These are phyloP conservation scores for Heliconius charithonia DNA, from an alignment of 2,888 invertebrate species.

Conservation along the genomic window DNA sequence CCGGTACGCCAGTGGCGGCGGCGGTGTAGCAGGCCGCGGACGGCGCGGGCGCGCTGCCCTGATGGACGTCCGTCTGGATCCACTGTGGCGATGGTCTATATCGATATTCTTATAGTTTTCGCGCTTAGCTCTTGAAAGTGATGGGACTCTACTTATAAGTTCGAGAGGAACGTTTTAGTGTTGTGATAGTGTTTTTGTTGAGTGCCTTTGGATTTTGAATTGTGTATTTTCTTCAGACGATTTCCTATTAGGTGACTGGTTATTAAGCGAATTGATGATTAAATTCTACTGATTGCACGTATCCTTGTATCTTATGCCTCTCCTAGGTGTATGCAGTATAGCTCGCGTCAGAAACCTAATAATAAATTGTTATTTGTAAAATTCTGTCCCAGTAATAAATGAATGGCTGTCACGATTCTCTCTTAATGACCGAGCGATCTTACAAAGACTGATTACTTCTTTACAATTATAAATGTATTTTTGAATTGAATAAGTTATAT, in stretches of 20 bases:
- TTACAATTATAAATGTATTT: constrained; percentile 33
- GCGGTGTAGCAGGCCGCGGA: constrained; percentile 80
- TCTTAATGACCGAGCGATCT: constrained; percentile 44
- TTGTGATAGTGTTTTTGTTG: constrained; percentile 29
- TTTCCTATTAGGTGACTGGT: not conserved
- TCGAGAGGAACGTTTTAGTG: constrained; percentile 29
- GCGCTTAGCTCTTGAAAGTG: constrained; percentile 18
- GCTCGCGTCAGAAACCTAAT: constrained; percentile 61
- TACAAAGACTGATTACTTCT: constrained; percentile 51
- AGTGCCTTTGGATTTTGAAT: constrained; percentile 1
- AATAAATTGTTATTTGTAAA: constrained; percentile 63
- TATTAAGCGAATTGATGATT: not conserved
- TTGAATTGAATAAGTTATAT: constrained; percentile 50
- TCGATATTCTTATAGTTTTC: constrained; percentile 43
- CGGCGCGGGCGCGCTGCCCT: constrained; percentile 82
- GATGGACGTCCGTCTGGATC: constrained; percentile 67
- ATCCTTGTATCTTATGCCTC: not conserved
- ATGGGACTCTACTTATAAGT: not conserved
- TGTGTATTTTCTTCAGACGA: not conserved
- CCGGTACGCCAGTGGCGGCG: constrained; percentile 81
- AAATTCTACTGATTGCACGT: not conserved
- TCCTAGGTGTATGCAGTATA: constrained; percentile 11
- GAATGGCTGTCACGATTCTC: constrained; percentile 50
- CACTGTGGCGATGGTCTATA: constrained; percentile 62
- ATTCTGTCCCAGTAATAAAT: constrained; percentile 57